Evolutionary conservation across 2,888 invertebrate genomes (phyloP).

Genomic region (Andrena bucephala): DNA sequence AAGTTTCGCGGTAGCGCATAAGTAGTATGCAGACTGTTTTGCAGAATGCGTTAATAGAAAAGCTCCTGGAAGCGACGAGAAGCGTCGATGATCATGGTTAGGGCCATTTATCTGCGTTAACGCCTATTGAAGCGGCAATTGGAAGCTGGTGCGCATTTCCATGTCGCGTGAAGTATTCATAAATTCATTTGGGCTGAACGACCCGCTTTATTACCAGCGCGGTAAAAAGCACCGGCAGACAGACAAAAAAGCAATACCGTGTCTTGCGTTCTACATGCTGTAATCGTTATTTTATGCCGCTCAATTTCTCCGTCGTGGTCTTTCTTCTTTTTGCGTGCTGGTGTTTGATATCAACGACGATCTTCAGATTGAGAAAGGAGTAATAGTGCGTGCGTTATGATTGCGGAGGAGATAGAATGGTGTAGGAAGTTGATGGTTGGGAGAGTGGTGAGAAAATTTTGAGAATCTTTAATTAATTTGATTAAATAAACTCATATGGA

Average conservation of each 20-base stretch:
- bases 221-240: constrained; percentile 56
- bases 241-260: constrained; percentile 39
- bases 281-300: constrained; percentile 44
- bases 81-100: constrained; percentile 56
- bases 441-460: too few relatives aligned
- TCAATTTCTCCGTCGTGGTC: constrained; percentile 21
- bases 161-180: constrained; percentile 69
- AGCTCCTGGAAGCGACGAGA: constrained; percentile 45
- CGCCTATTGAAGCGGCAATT: constrained; percentile 75
- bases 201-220: constrained; percentile 64
- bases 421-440: too few relatives aligned
- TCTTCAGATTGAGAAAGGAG: background rate
- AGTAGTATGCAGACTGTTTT: constrained; percentile 7
- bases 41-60: constrained; percentile 44
- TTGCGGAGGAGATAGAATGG: background rate
- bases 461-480: background rate
- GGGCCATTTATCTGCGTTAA: constrained; percentile 78
- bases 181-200: constrained; percentile 77
- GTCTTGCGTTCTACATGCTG: constrained; percentile 24
- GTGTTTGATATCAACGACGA: background rate
- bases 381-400: background rate
- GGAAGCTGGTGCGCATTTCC: constrained; percentile 61
- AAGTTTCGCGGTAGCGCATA: constrained; percentile 8
- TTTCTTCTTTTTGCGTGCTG: background rate
- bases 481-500: background rate